Conservation (phyloP, 2,113 vertebrate genomes). For the Scolopax mira region DNA sequence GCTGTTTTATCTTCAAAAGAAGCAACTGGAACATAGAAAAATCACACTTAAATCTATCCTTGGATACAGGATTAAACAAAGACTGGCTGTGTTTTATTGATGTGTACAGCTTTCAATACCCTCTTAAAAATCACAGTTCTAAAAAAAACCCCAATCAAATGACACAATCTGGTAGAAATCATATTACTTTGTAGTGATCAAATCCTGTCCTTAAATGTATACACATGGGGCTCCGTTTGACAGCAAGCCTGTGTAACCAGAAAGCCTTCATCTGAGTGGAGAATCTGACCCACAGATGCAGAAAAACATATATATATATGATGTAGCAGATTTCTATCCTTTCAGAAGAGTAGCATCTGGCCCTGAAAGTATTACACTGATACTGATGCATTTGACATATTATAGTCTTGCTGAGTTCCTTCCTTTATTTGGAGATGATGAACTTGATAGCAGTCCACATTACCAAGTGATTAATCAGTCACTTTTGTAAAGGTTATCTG, state of each 20-base stretch:
- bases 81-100: background rate
- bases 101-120: background rate
- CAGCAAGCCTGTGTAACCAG: background rate
- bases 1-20: conserved; percentile 50
- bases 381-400: conserved; percentile 40
- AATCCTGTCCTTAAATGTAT: background rate
- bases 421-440: conserved; percentile 30
- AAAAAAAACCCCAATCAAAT: background rate
- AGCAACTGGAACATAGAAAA: background rate
- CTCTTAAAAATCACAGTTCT: background rate
- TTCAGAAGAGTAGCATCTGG: conserved; percentile 40
- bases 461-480: conserved; percentile 50
- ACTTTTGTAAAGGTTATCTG: conserved; percentile 48
- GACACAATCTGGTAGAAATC: conserved; percentile 5
- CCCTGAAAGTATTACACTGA: conserved; percentile 26
- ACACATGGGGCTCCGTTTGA: background rate
- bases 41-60: conserved; percentile 21
- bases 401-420: conserved; percentile 50
- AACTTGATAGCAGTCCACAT: conserved; percentile 31
- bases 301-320: background rate
- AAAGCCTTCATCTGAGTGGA: background rate
- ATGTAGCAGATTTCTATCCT: conserved; percentile 24
- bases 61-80: background rate
- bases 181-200: background rate
- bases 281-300: conserved; percentile 32